Base-by-base conservation (phyloP, 2,113 vertebrate species). In the Anoplopoma fimbria region DNA sequence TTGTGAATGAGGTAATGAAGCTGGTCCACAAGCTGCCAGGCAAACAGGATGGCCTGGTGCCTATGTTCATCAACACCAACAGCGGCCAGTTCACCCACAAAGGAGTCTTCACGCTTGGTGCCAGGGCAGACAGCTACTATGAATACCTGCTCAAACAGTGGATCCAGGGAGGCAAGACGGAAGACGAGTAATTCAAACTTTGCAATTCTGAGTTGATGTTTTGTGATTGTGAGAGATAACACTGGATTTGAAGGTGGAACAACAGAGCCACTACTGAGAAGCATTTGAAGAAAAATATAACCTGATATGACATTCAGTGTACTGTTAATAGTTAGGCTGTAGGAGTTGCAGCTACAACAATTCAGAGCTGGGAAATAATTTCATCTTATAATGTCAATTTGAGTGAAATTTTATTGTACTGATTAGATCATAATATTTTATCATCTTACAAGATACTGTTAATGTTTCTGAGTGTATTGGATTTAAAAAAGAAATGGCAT, bases 1-100 rank as follows among this genome's bases (percentile, higher is more conserved):
- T 95, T 0, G 98, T 95, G 25, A 97, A 98, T 76, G 94, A 96
- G 70, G 97, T 99, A 62, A 98, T 95, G 87, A 92, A 85, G 80
- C 96, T 92, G 4, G 96, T 99, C 62, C 98, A 97, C 84, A 88
- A 91, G 8, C 95, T 99, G 55, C 91, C 95, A 0, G 98, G 98
- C n/a, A 99, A 99, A 91, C 96, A 96, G 0, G 98, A 99, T 4
- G 98, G 98, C 38, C 93, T 99, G 6, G 98, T 99, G 87, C 98
- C 98, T 81, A 99, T 99, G 98, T 99, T 99, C 94, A 99, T 99
- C 94, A 99, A 96, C 92, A 99, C 98, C 51, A 97, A 98, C 91
- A 98, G 90, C 0, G 98, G 98, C 29, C 97, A 98, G 94, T 99
- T 99, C 94, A 97, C 96, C 7, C 98, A 99, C 86, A 89, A 96